Percentiles rank a stretch among this genome's conserved stretches.
phyloP scores from a whole-genome alignment of 2,113 vertebrate genomes.

The Candoia aspera region DNA sequence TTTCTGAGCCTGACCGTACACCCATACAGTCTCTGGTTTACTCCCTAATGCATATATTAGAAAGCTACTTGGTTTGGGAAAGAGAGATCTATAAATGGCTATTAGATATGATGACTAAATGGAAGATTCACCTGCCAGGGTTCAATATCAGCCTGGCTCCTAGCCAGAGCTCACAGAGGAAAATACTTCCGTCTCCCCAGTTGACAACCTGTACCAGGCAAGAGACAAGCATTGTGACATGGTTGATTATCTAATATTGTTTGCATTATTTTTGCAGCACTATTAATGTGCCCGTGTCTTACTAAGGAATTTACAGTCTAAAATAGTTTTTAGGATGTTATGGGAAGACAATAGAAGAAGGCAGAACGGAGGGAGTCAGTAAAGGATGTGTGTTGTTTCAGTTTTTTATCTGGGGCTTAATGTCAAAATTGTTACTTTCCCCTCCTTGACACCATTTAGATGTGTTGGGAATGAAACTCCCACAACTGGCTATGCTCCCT shows the following conservation, averaged over 20 bases:
- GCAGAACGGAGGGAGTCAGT: background rate
- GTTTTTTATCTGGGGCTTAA: background rate
- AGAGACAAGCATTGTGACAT: background rate
- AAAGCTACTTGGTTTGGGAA: background rate
- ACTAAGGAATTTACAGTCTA: background rate
- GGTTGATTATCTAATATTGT: background rate
- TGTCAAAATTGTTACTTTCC: background rate
- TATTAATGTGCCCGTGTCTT: background rate
- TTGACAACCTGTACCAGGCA: background rate
- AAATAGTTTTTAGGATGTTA: background rate
- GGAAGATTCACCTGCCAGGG: background rate
- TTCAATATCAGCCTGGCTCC: background rate
- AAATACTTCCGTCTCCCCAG: background rate
- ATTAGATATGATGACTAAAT: constrained; percentile 2
- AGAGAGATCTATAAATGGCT: background rate
- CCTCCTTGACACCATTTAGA: background rate
- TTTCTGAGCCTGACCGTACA: background rate
- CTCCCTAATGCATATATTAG: constrained; percentile 4
- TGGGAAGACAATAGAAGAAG: background rate
- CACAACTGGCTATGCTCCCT: background rate
- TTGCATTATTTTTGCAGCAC: background rate
- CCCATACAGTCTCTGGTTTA: background rate
- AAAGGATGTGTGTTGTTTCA: background rate
- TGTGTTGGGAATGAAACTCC: background rate
- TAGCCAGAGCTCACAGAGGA: background rate